These are phyloP conservation scores for Acestrorhynchus altus DNA, from an alignment of 2,797 vertebrate species.

Conservation along the genomic window DNA sequence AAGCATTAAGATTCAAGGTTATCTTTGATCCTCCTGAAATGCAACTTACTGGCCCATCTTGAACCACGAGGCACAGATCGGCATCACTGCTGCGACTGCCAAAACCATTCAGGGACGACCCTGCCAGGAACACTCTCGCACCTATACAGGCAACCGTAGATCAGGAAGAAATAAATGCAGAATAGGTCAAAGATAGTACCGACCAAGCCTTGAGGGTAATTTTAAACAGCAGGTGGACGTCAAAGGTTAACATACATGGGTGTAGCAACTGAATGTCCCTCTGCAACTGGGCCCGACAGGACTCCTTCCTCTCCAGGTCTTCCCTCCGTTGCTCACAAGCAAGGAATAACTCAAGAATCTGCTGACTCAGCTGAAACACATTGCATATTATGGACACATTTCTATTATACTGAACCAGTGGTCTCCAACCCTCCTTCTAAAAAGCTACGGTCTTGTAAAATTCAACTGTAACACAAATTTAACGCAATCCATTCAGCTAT, in stretches of 20 bases:
- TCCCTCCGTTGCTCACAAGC: constrained; percentile 84
- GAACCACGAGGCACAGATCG: constrained; percentile 90
- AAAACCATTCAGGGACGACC: constrained; percentile 93
- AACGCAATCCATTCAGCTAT: too few species aligned
- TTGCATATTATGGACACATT: neutral
- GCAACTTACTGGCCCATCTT: constrained; percentile 83
- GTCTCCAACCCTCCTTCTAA: too few species aligned
- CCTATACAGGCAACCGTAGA: constrained; percentile 65
- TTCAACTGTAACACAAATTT: too few species aligned
- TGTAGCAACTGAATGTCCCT: constrained; percentile 86
- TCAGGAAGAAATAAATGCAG: neutral
- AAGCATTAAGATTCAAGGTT: neutral
- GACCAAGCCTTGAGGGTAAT: neutral
- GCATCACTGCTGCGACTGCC: constrained; percentile 92
- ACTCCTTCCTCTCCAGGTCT: constrained; percentile 90
- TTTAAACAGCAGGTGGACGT: neutral
- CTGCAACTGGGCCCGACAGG: constrained; percentile 84
- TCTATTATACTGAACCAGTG: neutral
- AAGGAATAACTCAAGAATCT: constrained; percentile 89
- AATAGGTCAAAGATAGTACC: neutral
- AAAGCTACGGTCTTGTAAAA: too few species aligned
- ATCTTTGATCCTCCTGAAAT: neutral
- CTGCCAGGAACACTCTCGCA: constrained; percentile 89
- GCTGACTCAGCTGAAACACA: constrained; percentile 86
- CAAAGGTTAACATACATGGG: constrained; percentile 78